Conservation (phyloP, 2,888 invertebrate species). For the Synergus laeviventris region DNA sequence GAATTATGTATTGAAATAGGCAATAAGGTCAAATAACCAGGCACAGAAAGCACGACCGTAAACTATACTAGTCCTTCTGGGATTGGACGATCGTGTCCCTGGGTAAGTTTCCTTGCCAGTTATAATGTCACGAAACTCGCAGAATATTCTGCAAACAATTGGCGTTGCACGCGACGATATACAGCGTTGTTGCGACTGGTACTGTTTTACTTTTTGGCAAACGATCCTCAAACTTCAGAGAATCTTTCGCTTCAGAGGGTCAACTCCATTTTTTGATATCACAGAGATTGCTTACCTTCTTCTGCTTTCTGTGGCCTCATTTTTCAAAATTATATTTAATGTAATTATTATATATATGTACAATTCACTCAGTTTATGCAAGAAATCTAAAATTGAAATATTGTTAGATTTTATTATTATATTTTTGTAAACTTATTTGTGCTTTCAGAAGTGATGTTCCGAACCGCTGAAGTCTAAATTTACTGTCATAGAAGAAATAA, state of each 20-base stretch:
- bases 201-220: constrained; percentile 55
- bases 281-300: background rate
- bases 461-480: background rate
- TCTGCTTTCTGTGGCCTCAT: background rate
- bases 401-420: background rate
- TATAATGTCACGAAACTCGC: constrained; percentile 72
- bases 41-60: constrained; percentile 62
- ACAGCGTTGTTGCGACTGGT: constrained; percentile 62
- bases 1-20: constrained; percentile 13
- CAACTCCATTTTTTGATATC: background rate
- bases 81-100: constrained; percentile 63
- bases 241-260: background rate
- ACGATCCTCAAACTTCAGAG: constrained; percentile 9
- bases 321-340: background rate
- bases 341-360: background rate
- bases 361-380: background rate
- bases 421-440: background rate
- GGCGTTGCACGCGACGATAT: constrained; percentile 72
- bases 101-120: constrained; percentile 51
- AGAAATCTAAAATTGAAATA: background rate
- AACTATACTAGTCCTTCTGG: constrained; percentile 53
- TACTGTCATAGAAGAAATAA: background rate
- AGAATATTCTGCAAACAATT: constrained; percentile 65
- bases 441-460: background rate
- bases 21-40: constrained; percentile 64